Evolutionary conservation across 2,888 invertebrate genomes (phyloP), one percentile per base, ranked within the genome.

Genomic region (Dasypogon diadema): DNA sequence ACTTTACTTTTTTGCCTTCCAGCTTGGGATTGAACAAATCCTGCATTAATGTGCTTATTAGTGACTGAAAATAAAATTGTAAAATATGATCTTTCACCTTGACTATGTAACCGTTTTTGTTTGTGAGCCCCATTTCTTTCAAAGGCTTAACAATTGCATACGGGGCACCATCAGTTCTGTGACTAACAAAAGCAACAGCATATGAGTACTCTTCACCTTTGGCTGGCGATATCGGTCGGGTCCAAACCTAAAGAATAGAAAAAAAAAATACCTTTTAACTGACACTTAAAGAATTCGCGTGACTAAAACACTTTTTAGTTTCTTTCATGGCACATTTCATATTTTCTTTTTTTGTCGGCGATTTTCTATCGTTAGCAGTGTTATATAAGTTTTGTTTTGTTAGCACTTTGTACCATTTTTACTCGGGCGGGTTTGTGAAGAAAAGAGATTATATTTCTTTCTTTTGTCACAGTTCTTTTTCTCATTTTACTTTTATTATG

Each of bases 141-240:
- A 87, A 78, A 5, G 81, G 80, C 42, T 83, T 80, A 2, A 79
- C 80, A 21, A 85, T 79, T 6, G 81, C 73, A 75, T 82, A 84
- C 1, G 87, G 87, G 14, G 83, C 81, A 10, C 88, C 87, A 80
- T 87, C 87, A 2, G 82, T 77, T 1, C 87, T 84, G 2, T 84
- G 84, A 76, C 86, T 88, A 1, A 86, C 84, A 79, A 87, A 86
- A 30, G 87, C 88, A 12, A 88, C 81, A 2, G 88, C 88, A 80
- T 85, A 87, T 1, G 87, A 90, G 79, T 84, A 80, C 37, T 86
- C 80, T 12, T 82, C 83, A 22, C 74, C 77, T 34, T 77, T 79
- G 1, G 82, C 77, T 0, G 88, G 88, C 2, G 81, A 81, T 21
- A 88, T 83, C 42, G 86, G 86, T 76, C 87, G 82, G 1, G 82